Evolutionary conservation across 2,797 vertebrate genomes (phyloP).

Genomic region (Manis javanica): DNA sequence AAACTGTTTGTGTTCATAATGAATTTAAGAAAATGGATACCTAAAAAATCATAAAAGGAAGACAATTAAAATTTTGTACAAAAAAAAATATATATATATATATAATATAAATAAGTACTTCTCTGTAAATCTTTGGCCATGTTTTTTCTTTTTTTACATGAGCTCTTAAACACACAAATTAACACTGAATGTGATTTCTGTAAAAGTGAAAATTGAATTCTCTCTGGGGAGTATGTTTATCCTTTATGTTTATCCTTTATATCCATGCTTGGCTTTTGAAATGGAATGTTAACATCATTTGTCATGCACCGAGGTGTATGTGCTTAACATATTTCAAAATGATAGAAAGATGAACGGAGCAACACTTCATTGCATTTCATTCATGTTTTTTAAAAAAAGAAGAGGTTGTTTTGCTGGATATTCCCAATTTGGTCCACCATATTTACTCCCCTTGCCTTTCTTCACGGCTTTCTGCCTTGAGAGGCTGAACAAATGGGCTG

Average conservation of each 20-base stretch:
- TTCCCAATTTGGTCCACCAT: not conserved
- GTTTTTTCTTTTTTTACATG: constrained; percentile 45
- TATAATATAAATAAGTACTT: too few relatives aligned
- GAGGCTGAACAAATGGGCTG: not conserved
- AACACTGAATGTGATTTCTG: constrained; percentile 40
- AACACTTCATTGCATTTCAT: not conserved
- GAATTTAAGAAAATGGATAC: not conserved
- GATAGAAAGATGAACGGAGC: not conserved
- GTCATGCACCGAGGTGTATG: not conserved
- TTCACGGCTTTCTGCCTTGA: not conserved
- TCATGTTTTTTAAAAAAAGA: not conserved
- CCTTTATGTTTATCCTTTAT: not conserved
- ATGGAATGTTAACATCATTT: not conserved
- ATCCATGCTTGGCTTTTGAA: constrained; percentile 35
- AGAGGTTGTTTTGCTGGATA: not conserved
- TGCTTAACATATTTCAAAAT: not conserved
- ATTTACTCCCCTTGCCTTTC: not conserved
- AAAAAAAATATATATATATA: not conserved
- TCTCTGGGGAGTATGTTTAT: constrained; percentile 29
- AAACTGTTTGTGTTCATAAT: not conserved
- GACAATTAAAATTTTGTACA: not conserved
- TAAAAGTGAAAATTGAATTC: constrained; percentile 57
- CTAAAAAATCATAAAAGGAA: not conserved
- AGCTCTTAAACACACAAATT: constrained; percentile 46
- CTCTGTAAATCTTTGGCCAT: not conserved